Percentiles rank a stretch among this genome's conserved stretches.
These are phyloP conservation scores for Haliclona indistincta DNA, from an alignment of 37 sponge, comb jelly and placozoan genomes.

Conservation along the genomic window DNA sequence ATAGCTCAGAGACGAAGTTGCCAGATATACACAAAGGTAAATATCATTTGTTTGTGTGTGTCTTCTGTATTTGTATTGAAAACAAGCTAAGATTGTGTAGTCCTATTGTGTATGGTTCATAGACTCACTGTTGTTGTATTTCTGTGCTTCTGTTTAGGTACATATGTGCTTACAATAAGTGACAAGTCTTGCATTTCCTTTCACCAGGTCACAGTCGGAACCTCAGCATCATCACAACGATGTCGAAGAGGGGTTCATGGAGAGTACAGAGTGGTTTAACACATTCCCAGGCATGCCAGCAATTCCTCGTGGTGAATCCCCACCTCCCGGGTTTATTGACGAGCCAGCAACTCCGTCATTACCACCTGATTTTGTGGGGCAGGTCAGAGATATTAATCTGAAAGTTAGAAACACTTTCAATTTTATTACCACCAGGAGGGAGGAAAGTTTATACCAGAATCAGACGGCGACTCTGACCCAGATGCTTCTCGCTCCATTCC, in stretches of 20 bases:
- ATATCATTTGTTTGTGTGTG: not conserved
- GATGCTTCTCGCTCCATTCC: not conserved
- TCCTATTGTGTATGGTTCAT: too few relatives aligned
- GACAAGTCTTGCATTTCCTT: not conserved
- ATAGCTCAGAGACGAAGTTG: slow-evolving; percentile 1
- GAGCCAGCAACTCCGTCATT: slow-evolving; percentile 28
- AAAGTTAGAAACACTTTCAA: not conserved
- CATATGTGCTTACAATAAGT: too few relatives aligned
- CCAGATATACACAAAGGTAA: slow-evolving; percentile 8
- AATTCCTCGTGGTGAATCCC: slow-evolving; percentile 14
- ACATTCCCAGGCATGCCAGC: slow-evolving; percentile 38
- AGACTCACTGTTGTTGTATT: too few relatives aligned
- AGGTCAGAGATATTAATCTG: slow-evolving; percentile 2
- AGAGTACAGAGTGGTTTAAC: slow-evolving; percentile 46
- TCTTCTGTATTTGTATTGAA: not conserved
- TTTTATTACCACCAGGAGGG: slow-evolving; percentile 48
- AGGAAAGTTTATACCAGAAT: slow-evolving; percentile 75
- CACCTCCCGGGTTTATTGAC: slow-evolving; percentile 61
- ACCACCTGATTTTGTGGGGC: not conserved
- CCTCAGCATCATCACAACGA: slow-evolving; percentile 6
- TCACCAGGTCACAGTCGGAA: slow-evolving; percentile 47
- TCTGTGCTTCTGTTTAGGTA: too few relatives aligned
- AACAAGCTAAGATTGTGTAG: too few relatives aligned
- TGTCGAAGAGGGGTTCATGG: slow-evolving; percentile 32
- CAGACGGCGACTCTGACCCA: slow-evolving; percentile 30